Percentiles rank a stretch among this genome's conserved stretches.
These are phyloP conservation scores for Cerastis leucographa DNA, from an alignment of 2,888 invertebrate species.

Conservation along the genomic window DNA sequence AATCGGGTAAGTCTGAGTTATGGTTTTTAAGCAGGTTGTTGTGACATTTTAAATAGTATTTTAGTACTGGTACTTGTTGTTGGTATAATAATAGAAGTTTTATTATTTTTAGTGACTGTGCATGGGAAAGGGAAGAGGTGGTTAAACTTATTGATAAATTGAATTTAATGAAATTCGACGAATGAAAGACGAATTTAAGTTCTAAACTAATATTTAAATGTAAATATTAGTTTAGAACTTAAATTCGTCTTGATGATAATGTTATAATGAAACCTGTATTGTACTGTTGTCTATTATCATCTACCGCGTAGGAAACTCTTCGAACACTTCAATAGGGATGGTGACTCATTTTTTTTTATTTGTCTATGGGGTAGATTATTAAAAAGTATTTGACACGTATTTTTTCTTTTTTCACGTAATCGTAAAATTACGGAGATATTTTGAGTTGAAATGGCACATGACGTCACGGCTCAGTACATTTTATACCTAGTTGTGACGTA, in stretches of 20 bases:
- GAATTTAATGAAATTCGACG: too few relatives aligned
- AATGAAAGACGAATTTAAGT: too few relatives aligned
- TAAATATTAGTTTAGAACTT: neutral
- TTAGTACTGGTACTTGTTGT: neutral
- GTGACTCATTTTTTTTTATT: too few relatives aligned
- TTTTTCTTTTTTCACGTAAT: too few relatives aligned
- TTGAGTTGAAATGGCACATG: too few relatives aligned
- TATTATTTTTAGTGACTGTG: neutral
- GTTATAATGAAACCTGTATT: neutral
- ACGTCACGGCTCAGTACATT: too few relatives aligned
- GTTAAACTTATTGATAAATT: neutral
- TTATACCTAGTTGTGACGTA: too few relatives aligned
- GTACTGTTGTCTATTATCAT: neutral
- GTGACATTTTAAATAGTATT: neutral
- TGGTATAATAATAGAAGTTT: neutral
- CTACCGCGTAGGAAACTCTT: neutral
- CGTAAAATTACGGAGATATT: too few relatives aligned
- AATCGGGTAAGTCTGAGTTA: conserved; percentile 49
- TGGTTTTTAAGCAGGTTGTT: conserved; percentile 5
- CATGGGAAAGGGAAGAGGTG: neutral
- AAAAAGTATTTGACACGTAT: too few relatives aligned
- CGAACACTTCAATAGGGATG: too few relatives aligned
- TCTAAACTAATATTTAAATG: too few relatives aligned
- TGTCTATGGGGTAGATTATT: too few relatives aligned
- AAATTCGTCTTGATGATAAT: neutral